Percentiles rank a stretch among this genome's conserved stretches.
Evolutionary conservation across 2,113 vertebrate species (phyloP).

Genomic region (Crypturellus undulatus): DNA sequence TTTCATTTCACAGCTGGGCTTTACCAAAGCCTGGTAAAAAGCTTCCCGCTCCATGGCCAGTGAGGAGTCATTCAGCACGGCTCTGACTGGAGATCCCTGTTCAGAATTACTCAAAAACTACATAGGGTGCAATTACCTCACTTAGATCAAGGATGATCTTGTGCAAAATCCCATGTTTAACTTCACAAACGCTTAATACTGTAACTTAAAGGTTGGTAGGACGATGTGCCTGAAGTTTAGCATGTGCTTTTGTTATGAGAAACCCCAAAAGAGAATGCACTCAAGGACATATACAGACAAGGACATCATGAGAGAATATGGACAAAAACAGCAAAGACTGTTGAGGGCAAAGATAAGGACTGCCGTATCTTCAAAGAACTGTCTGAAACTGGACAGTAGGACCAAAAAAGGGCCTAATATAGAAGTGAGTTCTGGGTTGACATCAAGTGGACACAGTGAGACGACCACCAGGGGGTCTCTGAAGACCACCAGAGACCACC

Average conservation of each 20-base stretch:
- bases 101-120: not conserved
- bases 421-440: too few relatives aligned
- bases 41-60: not conserved
- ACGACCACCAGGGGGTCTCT: too few relatives aligned
- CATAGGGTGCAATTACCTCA: not conserved
- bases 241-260: not conserved
- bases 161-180: not conserved
- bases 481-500: too few relatives aligned
- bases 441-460: too few relatives aligned
- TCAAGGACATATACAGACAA: too few relatives aligned
- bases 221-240: not conserved
- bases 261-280: too few relatives aligned
- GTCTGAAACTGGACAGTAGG: too few relatives aligned
- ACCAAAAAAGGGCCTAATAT: too few relatives aligned
- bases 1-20: not conserved
- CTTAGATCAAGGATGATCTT: not conserved
- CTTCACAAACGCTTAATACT: not conserved
- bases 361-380: too few relatives aligned
- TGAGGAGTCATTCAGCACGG: not conserved
- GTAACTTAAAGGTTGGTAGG: not conserved
- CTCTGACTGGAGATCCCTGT: rapidly evolving
- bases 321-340: too few relatives aligned
- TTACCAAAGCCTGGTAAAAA: not conserved
- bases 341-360: too few relatives aligned
- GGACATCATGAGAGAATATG: too few relatives aligned